phyloP scores from a whole-genome alignment of 1,140 invertebrate species.

The Drosophila bipectinata region DNA sequence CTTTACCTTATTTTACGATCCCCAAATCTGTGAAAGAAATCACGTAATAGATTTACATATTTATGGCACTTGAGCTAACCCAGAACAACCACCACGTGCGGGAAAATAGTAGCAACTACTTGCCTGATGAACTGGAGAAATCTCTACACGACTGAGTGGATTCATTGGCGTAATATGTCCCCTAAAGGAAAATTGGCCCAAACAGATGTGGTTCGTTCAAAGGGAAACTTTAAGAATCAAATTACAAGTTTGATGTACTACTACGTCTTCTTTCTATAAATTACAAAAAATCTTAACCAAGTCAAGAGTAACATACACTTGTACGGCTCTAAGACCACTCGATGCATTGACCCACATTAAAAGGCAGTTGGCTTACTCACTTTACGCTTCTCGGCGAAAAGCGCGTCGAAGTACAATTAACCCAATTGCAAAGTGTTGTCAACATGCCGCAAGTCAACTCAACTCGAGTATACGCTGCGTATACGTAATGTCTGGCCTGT shows the following conservation, averaged over 20 bases:
- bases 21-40: slow-evolving; percentile 52
- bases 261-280: no score
- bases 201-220: neutral
- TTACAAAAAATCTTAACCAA: no score
- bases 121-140: slow-evolving; percentile 6
- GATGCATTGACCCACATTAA: slow-evolving; percentile 67
- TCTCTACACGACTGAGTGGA: slow-evolving; percentile 4
- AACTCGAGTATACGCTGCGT: slow-evolving; percentile 62
- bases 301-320: neutral
- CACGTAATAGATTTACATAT: slow-evolving; percentile 72
- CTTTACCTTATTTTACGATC: slow-evolving; percentile 19
- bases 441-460: slow-evolving; percentile 71
- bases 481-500: slow-evolving; percentile 57
- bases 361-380: slow-evolving; percentile 19
- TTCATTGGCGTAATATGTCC: slow-evolving; percentile 4
- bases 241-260: no score
- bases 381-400: slow-evolving; percentile 37
- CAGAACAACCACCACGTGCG: slow-evolving; percentile 9
- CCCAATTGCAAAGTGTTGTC: slow-evolving; percentile 79
- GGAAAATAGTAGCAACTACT: slow-evolving; percentile 3
- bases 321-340: neutral
- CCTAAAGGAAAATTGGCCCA: neutral
- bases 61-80: slow-evolving; percentile 41
- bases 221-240: neutral
- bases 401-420: slow-evolving; percentile 74